Evolutionary conservation across 1,140 invertebrate genomes (phyloP), one percentile per base, ranked within the genome.

Genomic region (Pararge aegeria): DNA sequence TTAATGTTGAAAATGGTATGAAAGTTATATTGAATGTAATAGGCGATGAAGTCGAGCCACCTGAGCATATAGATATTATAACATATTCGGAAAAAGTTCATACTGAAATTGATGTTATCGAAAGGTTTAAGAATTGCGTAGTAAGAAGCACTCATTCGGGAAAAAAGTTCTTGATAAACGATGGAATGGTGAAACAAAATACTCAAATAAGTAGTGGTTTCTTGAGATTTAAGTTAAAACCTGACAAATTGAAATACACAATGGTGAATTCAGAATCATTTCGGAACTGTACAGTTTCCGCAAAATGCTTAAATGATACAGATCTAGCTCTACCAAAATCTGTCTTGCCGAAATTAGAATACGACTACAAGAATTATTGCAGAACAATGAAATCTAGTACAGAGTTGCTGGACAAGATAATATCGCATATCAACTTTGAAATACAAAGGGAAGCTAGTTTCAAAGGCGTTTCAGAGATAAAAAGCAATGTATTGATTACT

Each of bases 71-170:
- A 48, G 91, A 94, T 74, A 64, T 94, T 53, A 86, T 91, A 37
- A 90, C 92, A 12, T 86, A 89, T 70, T 76, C 80, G n/a, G 80
- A 85, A 12, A 67, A 81, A 66, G 58, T 66, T 73, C 53, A 87
- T 66, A 68, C 68, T 55, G 87, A 91, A 63, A 83, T 83, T 16
- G 86, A 93, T 51, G 82, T 92, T 10, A 78, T 90, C 62, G 87
- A 93, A 65, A 80, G 78, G 70, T 93, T 95, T 73, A 90, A 93
- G 66, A 81, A 90, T 67, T 94, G 91, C 70, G 82, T 95, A 0
- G 89, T 90, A 48, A 78, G 90, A 9, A 83, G 78, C 59, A 92
- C 92, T 16, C 87, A 83, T 71, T 68, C 89, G 0, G 73, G 87
- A 15, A 89, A 91, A 62, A 74, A 93, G 59, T 75, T 95, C 51